phyloP scores from a whole-genome alignment of 2,113 vertebrate species.

The Rafetus swinhoei region DNA sequence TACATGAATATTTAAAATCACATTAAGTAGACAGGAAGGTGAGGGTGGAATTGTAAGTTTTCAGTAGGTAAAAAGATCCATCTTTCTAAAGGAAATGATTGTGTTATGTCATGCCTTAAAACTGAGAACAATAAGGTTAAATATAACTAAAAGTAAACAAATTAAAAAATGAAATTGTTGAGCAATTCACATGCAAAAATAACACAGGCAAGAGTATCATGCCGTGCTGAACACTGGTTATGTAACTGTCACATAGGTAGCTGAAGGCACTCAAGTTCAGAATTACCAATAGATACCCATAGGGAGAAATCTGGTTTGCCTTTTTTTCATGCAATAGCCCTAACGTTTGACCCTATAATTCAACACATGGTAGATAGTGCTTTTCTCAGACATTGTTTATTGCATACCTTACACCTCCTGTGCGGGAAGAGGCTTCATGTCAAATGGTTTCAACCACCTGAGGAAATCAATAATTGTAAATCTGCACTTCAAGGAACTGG shows the following conservation, averaged over 20 bases:
- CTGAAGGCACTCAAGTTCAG: not conserved
- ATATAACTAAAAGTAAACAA: constrained; percentile 41
- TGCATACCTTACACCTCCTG: not conserved
- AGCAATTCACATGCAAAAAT: not conserved
- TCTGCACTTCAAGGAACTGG: not conserved
- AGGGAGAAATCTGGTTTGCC: constrained; percentile 21
- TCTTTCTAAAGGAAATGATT: not conserved
- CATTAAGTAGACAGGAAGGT: not conserved
- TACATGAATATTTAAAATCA: not conserved
- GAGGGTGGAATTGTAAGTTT: not conserved
- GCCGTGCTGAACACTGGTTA: constrained; percentile 1
- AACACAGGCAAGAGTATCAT: not conserved
- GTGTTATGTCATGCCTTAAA: constrained; percentile 5
- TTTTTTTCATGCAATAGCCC: not conserved
- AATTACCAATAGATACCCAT: not conserved
- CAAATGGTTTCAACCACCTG: not conserved
- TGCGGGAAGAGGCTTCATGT: not conserved
- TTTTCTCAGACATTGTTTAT: constrained; percentile 6
- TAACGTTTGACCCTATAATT: not conserved
- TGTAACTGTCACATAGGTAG: constrained; percentile 6
- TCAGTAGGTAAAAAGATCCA: not conserved
- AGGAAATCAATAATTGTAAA: constrained; percentile 18
- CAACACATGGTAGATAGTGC: not conserved
- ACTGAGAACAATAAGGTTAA: constrained; percentile 42
- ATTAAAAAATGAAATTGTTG: not conserved